Percentiles rank a stretch among this genome's conserved stretches.
These are phyloP conservation scores for Ichneumon xanthorius DNA, from an alignment of 2,888 invertebrate genomes.

Conservation along the genomic window DNA sequence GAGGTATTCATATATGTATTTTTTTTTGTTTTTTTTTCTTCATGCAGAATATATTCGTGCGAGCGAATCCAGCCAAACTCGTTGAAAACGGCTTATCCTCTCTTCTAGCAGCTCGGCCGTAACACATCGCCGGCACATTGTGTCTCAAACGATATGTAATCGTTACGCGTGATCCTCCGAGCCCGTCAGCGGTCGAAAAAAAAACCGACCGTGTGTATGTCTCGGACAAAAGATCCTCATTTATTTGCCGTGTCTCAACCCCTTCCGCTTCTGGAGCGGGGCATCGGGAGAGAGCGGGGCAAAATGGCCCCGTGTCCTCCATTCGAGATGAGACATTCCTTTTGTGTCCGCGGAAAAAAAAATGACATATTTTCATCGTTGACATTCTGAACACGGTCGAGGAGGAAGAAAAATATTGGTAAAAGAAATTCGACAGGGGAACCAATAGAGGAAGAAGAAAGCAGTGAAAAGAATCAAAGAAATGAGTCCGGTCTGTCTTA, in stretches of 20 bases:
- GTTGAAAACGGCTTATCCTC: slow-evolving; percentile 64
- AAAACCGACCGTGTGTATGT: slow-evolving; percentile 46
- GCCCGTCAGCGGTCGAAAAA: slow-evolving; percentile 62
- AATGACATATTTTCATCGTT: neutral
- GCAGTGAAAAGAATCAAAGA: neutral
- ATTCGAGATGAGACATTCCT: neutral
- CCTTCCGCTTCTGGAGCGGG: neutral
- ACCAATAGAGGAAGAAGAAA: neutral
- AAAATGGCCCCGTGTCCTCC: neutral
- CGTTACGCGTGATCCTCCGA: slow-evolving; percentile 60
- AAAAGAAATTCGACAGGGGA: neutral
- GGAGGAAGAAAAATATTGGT: neutral
- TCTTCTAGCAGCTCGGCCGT: slow-evolving; percentile 46
- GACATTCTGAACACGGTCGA: neutral
- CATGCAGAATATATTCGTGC: slow-evolving; percentile 26
- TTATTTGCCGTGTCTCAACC: slow-evolving; percentile 55
- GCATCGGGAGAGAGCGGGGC: no score
- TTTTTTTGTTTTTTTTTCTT: slow-evolving; percentile 37
- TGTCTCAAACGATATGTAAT: slow-evolving; percentile 63
- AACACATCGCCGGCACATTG: slow-evolving; percentile 60
- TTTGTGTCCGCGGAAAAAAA: neutral
- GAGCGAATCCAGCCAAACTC: slow-evolving; percentile 61
- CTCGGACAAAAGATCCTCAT: slow-evolving; percentile 58
- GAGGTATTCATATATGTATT: slow-evolving; percentile 20
- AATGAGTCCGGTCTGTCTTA: neutral